These are phyloP conservation scores for Thryonomys swinderianus DNA, from an alignment of 2,113 vertebrate species.

Conservation along the genomic window DNA sequence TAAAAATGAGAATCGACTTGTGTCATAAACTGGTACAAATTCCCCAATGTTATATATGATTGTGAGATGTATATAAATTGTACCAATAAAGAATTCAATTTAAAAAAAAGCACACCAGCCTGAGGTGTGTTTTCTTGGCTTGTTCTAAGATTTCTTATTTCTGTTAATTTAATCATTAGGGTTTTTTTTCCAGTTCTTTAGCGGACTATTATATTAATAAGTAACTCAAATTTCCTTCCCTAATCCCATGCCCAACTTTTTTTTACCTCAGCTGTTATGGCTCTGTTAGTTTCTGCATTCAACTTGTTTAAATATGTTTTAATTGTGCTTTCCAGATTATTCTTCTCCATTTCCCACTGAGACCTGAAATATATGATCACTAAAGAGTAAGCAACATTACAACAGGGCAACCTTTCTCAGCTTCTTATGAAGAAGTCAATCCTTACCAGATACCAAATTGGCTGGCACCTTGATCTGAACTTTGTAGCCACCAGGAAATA, in stretches of 20 bases:
- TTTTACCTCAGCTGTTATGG: slow-evolving; percentile 73
- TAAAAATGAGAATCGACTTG: too few relatives aligned
- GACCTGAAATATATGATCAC: slow-evolving; percentile 75
- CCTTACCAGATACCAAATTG: neutral
- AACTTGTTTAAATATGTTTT: slow-evolving; percentile 74
- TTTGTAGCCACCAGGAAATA: neutral
- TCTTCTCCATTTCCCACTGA: slow-evolving; percentile 73
- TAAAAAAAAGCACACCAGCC: too few relatives aligned
- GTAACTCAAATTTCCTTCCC: slow-evolving; percentile 7
- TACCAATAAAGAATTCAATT: too few relatives aligned
- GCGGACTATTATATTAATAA: neutral
- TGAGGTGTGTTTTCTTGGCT: slow-evolving; percentile 14
- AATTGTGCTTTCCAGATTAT: slow-evolving; percentile 68
- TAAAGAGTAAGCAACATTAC: slow-evolving; percentile 29
- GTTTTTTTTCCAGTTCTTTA: neutral
- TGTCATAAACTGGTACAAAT: too few relatives aligned
- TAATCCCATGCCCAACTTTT: neutral
- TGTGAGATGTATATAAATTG: too few relatives aligned
- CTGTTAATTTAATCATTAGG: neutral
- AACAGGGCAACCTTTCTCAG: slow-evolving; percentile 16
- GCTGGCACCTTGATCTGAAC: neutral
- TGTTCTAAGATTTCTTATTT: slow-evolving; percentile 15
- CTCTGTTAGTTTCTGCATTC: slow-evolving; percentile 75
- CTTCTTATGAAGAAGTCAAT: neutral
- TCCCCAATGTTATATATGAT: too few relatives aligned